phyloP scores from a whole-genome alignment of 2,113 vertebrate genomes.

The Prietella phreatophila region DNA sequence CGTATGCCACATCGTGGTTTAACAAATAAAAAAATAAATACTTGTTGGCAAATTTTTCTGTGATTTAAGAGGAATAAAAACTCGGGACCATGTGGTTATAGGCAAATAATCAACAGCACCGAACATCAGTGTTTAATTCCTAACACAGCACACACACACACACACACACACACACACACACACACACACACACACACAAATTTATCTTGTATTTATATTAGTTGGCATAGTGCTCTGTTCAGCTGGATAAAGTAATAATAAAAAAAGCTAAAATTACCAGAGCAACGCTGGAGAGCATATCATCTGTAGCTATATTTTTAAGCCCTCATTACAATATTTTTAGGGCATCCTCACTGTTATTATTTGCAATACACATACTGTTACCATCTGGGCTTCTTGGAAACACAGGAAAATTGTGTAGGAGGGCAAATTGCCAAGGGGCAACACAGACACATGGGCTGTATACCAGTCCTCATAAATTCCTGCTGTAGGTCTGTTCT shows the following conservation, averaged over 20 bases:
- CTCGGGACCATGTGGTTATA: no score
- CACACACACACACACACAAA: no score
- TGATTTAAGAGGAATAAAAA: neutral
- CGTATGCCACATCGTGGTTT: neutral
- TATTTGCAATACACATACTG: conserved; percentile 15
- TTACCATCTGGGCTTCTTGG: conserved; percentile 17
- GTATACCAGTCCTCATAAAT: neutral
- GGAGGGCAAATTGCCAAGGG: neutral
- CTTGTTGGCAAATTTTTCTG: neutral
- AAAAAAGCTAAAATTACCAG: neutral
- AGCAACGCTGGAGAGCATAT: neutral
- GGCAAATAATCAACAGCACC: neutral
- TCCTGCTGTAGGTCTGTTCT: neutral
- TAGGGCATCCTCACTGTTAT: neutral
- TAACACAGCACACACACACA: neutral
- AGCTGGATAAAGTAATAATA: neutral
- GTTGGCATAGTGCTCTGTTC: neutral
- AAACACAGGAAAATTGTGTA: neutral
- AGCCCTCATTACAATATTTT: neutral
- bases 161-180: no score
- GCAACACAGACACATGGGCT: neutral
- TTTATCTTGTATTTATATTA: no score
- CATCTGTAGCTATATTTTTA: neutral
- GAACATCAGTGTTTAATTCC: neutral
- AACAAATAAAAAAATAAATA: neutral